Conservation (phyloP, 2,113 vertebrate genomes). For the Indicator maculatus region DNA sequence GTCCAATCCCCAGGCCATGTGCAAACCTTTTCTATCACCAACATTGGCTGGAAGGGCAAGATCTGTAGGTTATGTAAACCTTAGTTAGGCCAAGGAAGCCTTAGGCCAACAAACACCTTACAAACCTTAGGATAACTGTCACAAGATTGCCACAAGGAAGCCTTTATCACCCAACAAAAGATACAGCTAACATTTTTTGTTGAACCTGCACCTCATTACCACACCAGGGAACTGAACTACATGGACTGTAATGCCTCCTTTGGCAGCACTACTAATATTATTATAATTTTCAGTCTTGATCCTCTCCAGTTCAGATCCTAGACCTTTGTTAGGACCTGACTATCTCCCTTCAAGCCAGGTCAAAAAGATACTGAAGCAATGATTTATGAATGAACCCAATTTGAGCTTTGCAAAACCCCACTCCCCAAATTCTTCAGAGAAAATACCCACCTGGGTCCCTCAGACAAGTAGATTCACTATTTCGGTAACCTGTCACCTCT, state of each 20-base stretch:
- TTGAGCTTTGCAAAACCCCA: background rate
- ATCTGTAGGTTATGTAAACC: background rate
- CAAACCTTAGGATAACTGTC: background rate
- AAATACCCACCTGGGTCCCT: background rate
- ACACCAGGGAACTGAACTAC: background rate
- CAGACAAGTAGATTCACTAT: background rate
- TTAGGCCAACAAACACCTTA: background rate
- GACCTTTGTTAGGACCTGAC: background rate
- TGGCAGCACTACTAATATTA: background rate
- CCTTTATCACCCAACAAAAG: background rate
- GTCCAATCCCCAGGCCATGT: background rate
- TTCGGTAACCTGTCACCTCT: background rate
- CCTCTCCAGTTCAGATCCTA: background rate
- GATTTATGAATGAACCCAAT: background rate
- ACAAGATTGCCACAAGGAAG: background rate
- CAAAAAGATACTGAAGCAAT: background rate
- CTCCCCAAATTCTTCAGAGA: background rate
- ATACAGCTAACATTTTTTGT: background rate
- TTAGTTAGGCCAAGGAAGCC: background rate
- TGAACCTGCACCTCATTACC: background rate
- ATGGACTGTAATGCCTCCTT: background rate
- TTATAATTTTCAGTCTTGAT: background rate
- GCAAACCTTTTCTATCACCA: background rate
- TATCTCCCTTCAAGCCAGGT: background rate
- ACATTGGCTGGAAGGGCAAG: background rate